Evolutionary conservation across 2,888 invertebrate genomes (phyloP).

Genomic region (Tryphoninae sp.): DNA sequence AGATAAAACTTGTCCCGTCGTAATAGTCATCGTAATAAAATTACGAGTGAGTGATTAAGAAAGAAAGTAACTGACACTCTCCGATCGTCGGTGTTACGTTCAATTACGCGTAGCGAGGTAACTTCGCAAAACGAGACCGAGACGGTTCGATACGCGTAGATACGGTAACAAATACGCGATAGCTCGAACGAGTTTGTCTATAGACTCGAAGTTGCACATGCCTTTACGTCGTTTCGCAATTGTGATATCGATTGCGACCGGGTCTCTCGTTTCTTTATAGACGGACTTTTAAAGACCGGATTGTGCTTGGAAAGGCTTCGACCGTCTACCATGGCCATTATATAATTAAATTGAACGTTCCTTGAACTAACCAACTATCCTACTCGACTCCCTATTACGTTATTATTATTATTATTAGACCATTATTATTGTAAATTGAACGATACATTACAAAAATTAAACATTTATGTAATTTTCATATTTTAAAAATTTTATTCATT

Average conservation of each 20-base stretch:
- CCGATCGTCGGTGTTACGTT: slow-evolving; percentile 26
- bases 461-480: not conserved
- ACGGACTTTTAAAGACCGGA: slow-evolving; percentile 54
- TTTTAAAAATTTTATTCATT: not conserved
- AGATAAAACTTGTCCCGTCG: not conserved
- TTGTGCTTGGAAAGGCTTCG: slow-evolving; percentile 45
- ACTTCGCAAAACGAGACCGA: slow-evolving; percentile 28
- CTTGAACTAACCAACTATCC: slow-evolving; percentile 32
- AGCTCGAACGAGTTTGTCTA: slow-evolving; percentile 46
- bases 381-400: not conserved
- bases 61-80: slow-evolving; percentile 27
- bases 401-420: not conserved
- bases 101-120: slow-evolving; percentile 34
- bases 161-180: slow-evolving; percentile 21
- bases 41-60: slow-evolving; percentile 56
- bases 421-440: too few relatives aligned
- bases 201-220: slow-evolving; percentile 20
- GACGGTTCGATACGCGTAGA: slow-evolving; percentile 3
- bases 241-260: slow-evolving; percentile 59
- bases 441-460: not conserved
- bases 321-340: slow-evolving; percentile 28
- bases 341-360: slow-evolving; percentile 58
- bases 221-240: slow-evolving; percentile 55
- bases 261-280: slow-evolving; percentile 56
- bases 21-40: slow-evolving; percentile 42